phyloP scores from a whole-genome alignment of 1,140 invertebrate genomes.

The Eulimnadia texana region DNA sequence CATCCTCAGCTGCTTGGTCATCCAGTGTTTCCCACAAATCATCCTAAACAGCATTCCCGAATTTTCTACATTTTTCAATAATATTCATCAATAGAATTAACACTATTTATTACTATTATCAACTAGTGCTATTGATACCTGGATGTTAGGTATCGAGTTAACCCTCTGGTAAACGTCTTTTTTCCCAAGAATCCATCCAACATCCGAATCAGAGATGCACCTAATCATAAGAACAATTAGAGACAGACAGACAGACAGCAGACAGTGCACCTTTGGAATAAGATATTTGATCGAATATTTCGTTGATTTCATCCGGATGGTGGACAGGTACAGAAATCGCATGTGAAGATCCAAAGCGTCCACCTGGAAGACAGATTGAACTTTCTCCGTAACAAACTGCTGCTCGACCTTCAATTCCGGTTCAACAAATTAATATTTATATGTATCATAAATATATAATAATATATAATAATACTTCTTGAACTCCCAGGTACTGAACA shows the following conservation, averaged over 20 bases:
- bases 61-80: slow-evolving; percentile 36
- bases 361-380: slow-evolving; percentile 44
- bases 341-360: slow-evolving; percentile 48
- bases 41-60: slow-evolving; percentile 62
- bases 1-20: slow-evolving; percentile 45
- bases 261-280: slow-evolving; percentile 35
- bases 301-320: slow-evolving; percentile 38
- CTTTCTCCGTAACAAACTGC: slow-evolving; percentile 44
- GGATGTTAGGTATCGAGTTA: slow-evolving; percentile 37
- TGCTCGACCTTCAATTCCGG: slow-evolving; percentile 46
- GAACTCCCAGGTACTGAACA: slow-evolving; percentile 30
- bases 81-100: slow-evolving; percentile 17
- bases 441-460: slow-evolving; percentile 19
- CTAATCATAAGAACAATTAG: slow-evolving; percentile 27
- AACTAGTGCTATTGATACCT: slow-evolving; percentile 28
- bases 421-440: slow-evolving; percentile 17
- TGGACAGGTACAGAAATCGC: slow-evolving; percentile 37
- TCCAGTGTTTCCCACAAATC: slow-evolving; percentile 73
- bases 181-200: slow-evolving; percentile 51
- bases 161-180: slow-evolving; percentile 40
- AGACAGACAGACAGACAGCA: neutral
- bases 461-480: slow-evolving; percentile 14
- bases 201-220: slow-evolving; percentile 56
- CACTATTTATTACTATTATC: neutral
- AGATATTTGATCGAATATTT: slow-evolving; percentile 41